Conservation (phyloP, 2,888 invertebrate species). For the Osmoderma eremita region DNA sequence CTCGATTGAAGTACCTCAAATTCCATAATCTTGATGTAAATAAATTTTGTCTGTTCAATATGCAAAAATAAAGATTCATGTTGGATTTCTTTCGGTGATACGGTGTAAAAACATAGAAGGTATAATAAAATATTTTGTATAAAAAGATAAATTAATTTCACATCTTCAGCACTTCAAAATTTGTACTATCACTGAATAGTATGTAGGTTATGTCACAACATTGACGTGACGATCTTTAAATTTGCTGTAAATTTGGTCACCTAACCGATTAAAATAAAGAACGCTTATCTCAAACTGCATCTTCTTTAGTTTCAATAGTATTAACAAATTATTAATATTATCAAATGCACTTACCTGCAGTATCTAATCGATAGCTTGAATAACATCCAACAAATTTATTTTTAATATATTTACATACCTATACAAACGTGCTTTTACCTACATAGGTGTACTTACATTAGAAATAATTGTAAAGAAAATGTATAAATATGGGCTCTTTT, state of each 20-base stretch:
- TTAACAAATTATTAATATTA: no score
- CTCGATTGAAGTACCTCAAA: conserved; percentile 32
- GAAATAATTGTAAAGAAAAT: background rate
- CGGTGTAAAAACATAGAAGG: conserved; percentile 11
- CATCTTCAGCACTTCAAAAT: conserved; percentile 20
- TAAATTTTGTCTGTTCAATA: conserved; percentile 34
- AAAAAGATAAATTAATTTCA: conserved; percentile 11
- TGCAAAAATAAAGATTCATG: conserved; percentile 42
- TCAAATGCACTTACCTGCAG: conserved; percentile 4
- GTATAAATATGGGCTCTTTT: no score
- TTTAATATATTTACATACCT: conserved; percentile 5
- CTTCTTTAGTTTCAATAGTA: no score
- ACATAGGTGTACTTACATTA: background rate
- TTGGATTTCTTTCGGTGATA: conserved; percentile 10
- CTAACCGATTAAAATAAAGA: conserved; percentile 1
- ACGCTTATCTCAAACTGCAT: no score
- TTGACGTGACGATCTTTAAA: conserved; percentile 8
- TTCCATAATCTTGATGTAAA: conserved; percentile 20
- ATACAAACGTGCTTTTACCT: background rate
- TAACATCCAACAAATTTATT: conserved; percentile 14
- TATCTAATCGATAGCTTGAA: conserved; percentile 21
- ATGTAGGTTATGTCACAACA: conserved; percentile 22
- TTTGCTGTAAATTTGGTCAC: conserved; percentile 25
- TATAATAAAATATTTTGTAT: conserved; percentile 6
- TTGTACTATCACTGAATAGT: conserved; percentile 14